Conservation (phyloP, 2,797 vertebrate species). For the Myotis pilosus region DNA sequence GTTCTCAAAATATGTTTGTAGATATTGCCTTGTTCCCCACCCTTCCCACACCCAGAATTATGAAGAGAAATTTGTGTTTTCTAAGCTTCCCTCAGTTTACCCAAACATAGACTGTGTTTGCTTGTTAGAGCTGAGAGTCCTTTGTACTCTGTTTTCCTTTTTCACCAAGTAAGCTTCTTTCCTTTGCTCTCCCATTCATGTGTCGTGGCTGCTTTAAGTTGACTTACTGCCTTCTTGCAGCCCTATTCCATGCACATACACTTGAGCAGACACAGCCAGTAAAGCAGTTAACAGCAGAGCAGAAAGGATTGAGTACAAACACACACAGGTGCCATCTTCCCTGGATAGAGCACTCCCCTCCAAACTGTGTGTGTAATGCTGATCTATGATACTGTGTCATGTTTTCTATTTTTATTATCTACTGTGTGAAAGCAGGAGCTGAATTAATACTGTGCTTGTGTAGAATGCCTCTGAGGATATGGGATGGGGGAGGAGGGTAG, state of each 20-base stretch:
- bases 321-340: too few species aligned
- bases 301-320: slow-evolving; percentile 37
- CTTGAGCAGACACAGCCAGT: slow-evolving; percentile 22
- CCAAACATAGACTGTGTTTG: background rate
- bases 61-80: slow-evolving; percentile 27
- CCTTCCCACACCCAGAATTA: background rate
- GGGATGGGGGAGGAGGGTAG: background rate
- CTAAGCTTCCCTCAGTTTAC: slow-evolving; percentile 30
- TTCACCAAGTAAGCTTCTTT: slow-evolving; percentile 67
- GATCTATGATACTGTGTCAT: background rate
- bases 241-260: background rate
- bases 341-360: too few species aligned
- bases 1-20: slow-evolving; percentile 22
- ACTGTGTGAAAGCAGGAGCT: background rate
- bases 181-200: slow-evolving; percentile 63
- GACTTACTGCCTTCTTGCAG: background rate
- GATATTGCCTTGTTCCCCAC: background rate
- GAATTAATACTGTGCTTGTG: slow-evolving; percentile 12
- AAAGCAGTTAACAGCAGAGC: slow-evolving; percentile 46
- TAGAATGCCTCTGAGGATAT: slow-evolving; percentile 56
- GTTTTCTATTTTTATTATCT: slow-evolving; percentile 26
- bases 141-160: slow-evolving; percentile 60
- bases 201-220: slow-evolving; percentile 54
- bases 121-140: slow-evolving; percentile 44
- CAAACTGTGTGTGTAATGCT: background rate